phyloP scores from a whole-genome alignment of 2,888 invertebrate species.

The Exocentrus adspersus region DNA sequence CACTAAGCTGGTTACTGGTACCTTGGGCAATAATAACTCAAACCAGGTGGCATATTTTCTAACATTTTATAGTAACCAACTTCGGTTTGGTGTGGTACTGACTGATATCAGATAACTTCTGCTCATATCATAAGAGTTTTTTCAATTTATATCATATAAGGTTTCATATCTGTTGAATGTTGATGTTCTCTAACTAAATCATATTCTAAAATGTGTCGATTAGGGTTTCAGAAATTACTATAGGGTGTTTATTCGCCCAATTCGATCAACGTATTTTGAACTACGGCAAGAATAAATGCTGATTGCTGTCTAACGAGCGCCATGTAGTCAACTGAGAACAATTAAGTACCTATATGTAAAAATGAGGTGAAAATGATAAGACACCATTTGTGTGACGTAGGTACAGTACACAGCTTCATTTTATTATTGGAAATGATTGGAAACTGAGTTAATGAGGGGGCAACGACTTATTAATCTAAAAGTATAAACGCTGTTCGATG shows the following conservation, averaged over 20 bases:
- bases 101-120: constrained; percentile 8
- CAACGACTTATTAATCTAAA: no score
- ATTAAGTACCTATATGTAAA: no score
- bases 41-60: constrained; percentile 40
- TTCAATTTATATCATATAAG: constrained; percentile 9
- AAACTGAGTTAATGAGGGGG: no score
- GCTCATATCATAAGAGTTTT: constrained; percentile 12
- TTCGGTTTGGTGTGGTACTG: neutral
- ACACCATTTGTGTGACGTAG: no score
- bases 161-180: constrained; percentile 21
- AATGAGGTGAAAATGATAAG: no score
- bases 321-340: no score
- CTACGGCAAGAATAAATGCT: no score
- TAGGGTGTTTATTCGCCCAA: neutral
- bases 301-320: no score
- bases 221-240: neutral
- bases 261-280: neutral
- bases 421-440: no score
- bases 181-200: constrained; percentile 4
- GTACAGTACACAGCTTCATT: no score
- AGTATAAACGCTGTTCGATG: no score
- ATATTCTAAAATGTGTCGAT: constrained; percentile 2
- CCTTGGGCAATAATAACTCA: constrained; percentile 40
- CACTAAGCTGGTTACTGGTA: constrained; percentile 40
- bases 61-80: constrained; percentile 1